Evolutionary conservation across 2,113 vertebrate species (phyloP).

Genomic region (Turnix velox): DNA sequence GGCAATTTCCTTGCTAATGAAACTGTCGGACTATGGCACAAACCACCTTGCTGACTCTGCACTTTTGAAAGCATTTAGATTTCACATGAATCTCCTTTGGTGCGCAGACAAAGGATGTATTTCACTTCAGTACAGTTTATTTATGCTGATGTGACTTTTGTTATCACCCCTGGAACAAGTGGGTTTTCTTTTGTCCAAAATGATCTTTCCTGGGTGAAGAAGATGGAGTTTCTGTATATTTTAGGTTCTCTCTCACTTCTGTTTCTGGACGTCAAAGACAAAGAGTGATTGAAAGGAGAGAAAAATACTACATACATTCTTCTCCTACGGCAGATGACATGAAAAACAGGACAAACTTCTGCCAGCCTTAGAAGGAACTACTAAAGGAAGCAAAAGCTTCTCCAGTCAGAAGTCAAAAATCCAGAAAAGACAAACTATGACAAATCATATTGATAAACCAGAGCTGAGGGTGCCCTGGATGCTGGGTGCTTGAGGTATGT

Average conservation of each 20-base stretch:
- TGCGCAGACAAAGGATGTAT: background rate
- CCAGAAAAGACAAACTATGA: background rate
- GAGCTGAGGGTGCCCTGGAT: background rate
- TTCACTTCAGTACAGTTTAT: background rate
- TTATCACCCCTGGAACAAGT: background rate
- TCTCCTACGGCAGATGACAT: background rate
- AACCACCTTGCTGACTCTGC: background rate
- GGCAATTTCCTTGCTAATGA: background rate
- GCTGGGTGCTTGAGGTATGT: background rate
- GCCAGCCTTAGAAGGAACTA: background rate
- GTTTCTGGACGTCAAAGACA: background rate
- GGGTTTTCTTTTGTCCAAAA: background rate
- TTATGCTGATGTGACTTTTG: background rate
- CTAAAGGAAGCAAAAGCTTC: background rate
- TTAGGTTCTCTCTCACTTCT: background rate
- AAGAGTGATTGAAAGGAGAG: background rate
- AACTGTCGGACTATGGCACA: background rate
- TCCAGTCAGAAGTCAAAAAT: background rate
- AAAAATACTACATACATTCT: background rate
- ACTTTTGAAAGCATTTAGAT: constrained; percentile 7
- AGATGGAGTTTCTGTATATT: background rate
- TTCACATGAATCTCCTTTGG: background rate
- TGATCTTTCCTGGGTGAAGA: background rate
- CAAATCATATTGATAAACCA: background rate
- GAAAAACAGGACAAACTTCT: background rate